These are phyloP conservation scores for Asbolus verrucosus DNA, from an alignment of 1,140 invertebrate species.

Conservation along the genomic window DNA sequence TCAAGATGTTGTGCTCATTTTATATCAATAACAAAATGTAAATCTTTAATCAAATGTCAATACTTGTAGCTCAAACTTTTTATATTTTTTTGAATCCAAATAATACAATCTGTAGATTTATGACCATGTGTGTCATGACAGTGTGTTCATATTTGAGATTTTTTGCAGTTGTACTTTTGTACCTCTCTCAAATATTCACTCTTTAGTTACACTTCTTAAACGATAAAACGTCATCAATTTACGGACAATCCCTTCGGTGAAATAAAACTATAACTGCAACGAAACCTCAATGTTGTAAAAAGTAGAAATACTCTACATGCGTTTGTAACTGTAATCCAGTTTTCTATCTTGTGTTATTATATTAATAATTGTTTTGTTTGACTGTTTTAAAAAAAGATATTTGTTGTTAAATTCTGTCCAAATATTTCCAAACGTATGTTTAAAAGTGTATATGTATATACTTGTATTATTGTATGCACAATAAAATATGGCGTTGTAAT, in stretches of 20 bases:
- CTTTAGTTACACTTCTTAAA: no score
- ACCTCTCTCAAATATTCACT: constrained; percentile 29
- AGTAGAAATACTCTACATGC: constrained; percentile 50
- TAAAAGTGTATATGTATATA: constrained; percentile 66
- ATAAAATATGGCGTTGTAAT: constrained; percentile 66
- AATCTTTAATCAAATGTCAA: constrained; percentile 64
- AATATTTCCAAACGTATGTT: constrained; percentile 65
- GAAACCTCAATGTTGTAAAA: constrained; percentile 50
- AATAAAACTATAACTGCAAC: constrained; percentile 57
- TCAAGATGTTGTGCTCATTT: constrained; percentile 63
- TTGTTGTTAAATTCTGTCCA: constrained; percentile 67
- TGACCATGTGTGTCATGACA: constrained; percentile 52
- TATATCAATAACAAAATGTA: constrained; percentile 60
- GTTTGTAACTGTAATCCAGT: constrained; percentile 55
- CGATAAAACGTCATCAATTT: constrained; percentile 49
- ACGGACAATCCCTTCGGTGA: constrained; percentile 49
- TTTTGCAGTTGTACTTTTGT: constrained; percentile 53
- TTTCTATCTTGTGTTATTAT: constrained; percentile 55
- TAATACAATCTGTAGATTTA: constrained; percentile 56
- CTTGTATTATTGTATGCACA: constrained; percentile 66
- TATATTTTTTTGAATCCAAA: constrained; percentile 60
- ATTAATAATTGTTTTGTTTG: constrained; percentile 61
- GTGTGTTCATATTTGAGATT: constrained; percentile 58
- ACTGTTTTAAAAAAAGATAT: constrained; percentile 63
- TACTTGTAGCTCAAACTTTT: constrained; percentile 64